Base-by-base conservation (phyloP, 2,797 vertebrate genomes). In the Heliangelus exortis region DNA sequence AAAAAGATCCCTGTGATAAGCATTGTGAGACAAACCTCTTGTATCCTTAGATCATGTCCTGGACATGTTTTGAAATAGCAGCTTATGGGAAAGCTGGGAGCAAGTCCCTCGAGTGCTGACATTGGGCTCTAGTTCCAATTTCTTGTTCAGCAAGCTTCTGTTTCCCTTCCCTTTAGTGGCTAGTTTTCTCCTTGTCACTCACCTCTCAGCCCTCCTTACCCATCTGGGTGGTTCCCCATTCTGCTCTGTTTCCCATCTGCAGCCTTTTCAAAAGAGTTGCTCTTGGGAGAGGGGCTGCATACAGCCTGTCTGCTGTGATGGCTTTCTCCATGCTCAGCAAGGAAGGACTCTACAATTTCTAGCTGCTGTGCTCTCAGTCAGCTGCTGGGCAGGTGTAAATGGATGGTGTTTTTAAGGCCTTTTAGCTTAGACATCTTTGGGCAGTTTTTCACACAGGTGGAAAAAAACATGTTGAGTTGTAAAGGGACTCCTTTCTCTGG, bases 81-180 rank as follows among this genome's bases (percentile, higher is more conserved):
- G 41, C 58, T 51, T 71, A 11, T 55, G 58, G 39, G 54, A 73
- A 68, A 73, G 48, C 20, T 62, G 18, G 45, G 19, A 61, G 7
- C 0, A 0, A 77, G 47, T 61, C 68, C 55, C 6, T 89, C 12
- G 9, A 65, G 23, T 1, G 2, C 9, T 85, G 61, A 8, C n/a
- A 19, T 25, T 89, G 41, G 21, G 21, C 19, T 11, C 9, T 75
- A 26, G 8, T 55, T 83, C 19, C 39, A 16, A 8, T 75, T 84
- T 90, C 55, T 91, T 55, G 45, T 81, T n/a, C 26, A 53, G 58
- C 54, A 85, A 39, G 39, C 81, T 89, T 22, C 15, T 16, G 7
- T 47, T 11, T 85, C 15, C 15, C 19, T 82, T 87, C 17, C 43
- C 22, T 58, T 75, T 58, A 33, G 31, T 57, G 7, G 4, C 53